These are phyloP conservation scores for Magallana gigas DNA, from an alignment of 1,140 invertebrate genomes.

Conservation along the genomic window DNA sequence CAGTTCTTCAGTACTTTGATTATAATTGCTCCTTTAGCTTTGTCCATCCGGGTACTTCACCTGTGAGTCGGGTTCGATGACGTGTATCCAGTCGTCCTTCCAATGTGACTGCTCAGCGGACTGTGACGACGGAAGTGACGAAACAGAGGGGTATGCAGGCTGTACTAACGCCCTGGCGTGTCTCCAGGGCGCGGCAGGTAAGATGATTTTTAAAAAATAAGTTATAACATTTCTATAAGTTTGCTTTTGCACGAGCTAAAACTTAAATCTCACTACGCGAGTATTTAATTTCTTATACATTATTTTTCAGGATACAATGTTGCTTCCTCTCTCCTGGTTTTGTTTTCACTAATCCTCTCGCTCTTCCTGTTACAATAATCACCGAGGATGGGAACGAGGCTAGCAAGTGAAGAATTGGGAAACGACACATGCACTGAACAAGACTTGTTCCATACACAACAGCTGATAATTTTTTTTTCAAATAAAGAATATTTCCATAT, in stretches of 20 bases:
- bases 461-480: no score
- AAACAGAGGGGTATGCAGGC: constrained; percentile 29
- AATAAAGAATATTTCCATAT: no score
- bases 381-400: no score
- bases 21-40: constrained; percentile 5
- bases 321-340: background rate
- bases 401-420: no score
- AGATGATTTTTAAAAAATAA: background rate
- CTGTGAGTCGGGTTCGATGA: constrained; percentile 45
- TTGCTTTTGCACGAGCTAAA: background rate
- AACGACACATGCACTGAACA: no score
- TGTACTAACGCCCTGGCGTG: constrained; percentile 22
- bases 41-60: constrained; percentile 42
- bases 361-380: background rate
- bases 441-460: no score
- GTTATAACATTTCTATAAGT: background rate
- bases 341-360: background rate
- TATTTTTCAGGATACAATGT: background rate
- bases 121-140: constrained; percentile 48
- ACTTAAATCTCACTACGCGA: background rate
- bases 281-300: background rate
- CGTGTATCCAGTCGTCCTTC: constrained; percentile 1
- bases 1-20: no score
- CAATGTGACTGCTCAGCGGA: constrained; percentile 35
- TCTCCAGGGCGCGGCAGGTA: constrained; percentile 29